Percentiles rank a stretch among this genome's conserved stretches.
Evolutionary conservation across 1,140 invertebrate genomes (phyloP).

Genomic region (Caenorhabditis latens): DNA sequence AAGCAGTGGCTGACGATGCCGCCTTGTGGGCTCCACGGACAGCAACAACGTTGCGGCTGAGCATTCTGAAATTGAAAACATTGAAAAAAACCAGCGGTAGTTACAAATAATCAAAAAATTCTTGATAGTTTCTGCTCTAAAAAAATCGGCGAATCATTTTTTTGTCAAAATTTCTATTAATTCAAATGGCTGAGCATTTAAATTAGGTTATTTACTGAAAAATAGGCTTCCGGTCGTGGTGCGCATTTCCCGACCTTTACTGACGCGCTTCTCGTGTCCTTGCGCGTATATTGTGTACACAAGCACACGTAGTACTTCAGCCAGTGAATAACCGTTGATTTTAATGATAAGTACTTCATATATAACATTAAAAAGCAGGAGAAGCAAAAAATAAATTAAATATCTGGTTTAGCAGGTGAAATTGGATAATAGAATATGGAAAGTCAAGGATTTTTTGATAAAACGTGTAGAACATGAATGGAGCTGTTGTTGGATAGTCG

Average conservation of each 20-base stretch:
- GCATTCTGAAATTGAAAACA: conserved; percentile 6
- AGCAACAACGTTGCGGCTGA: conserved; percentile 47
- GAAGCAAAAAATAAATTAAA: background rate
- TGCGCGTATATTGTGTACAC: background rate
- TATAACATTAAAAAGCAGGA: too few species aligned
- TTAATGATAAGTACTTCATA: too few species aligned
- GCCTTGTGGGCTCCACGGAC: conserved; percentile 38
- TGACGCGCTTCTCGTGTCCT: background rate
- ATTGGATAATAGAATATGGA: background rate
- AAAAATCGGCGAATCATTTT: background rate
- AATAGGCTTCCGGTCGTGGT: background rate
- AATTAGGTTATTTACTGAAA: background rate
- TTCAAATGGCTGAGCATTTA: background rate
- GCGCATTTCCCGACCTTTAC: background rate
- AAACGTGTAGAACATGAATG: conserved; percentile 42
- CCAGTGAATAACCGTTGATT: too few species aligned
- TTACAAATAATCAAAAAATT: background rate
- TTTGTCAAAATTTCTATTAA: too few species aligned
- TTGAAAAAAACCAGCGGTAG: background rate
- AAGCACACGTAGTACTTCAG: background rate
- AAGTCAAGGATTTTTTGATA: background rate
- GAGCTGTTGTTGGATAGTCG: conserved; percentile 53
- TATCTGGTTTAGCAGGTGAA: background rate
- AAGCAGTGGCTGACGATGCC: background rate
- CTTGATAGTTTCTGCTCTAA: background rate